phyloP scores from a whole-genome alignment of 64 coral and sea anemone species.

The Montipora sp. region DNA sequence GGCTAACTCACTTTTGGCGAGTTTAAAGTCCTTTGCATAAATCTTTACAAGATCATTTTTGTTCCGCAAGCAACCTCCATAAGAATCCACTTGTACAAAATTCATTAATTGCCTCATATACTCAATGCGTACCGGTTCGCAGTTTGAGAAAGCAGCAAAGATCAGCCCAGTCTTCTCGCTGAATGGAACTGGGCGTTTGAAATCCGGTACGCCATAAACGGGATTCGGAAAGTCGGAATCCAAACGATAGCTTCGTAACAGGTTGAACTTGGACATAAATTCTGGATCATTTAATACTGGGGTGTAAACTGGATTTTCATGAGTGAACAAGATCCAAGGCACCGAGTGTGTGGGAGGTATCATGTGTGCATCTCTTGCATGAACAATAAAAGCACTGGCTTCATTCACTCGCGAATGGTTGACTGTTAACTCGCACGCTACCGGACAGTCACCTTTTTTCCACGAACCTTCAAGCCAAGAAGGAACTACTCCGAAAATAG shows the following conservation, averaged over 20 bases:
- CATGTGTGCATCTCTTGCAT: too few relatives aligned
- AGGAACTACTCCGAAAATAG: too few relatives aligned
- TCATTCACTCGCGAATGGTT: neutral
- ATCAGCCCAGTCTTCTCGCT: conserved; percentile 32
- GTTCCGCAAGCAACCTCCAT: conserved; percentile 48
- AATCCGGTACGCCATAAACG: neutral
- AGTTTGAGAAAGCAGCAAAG: neutral
- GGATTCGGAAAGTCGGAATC: neutral
- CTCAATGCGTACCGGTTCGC: neutral
- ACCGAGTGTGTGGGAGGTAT: too few relatives aligned
- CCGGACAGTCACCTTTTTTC: neutral
- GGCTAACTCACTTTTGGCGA: conserved; percentile 19
- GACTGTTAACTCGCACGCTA: too few relatives aligned
- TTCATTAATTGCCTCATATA: conserved; percentile 67
- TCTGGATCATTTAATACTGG: conserved; percentile 16
- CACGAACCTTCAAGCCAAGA: too few relatives aligned
- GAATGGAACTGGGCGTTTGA: conserved; percentile 57
- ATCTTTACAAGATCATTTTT: conserved; percentile 20
- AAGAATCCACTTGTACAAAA: conserved; percentile 13
- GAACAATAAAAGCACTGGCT: conserved; percentile 43
- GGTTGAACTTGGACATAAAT: conserved; percentile 9
- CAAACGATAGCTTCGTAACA: conserved; percentile 49
- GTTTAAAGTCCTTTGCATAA: neutral
- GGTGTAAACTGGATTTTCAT: conserved; percentile 63
- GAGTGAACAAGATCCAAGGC: too few relatives aligned